Evolutionary conservation across 1,140 invertebrate species (phyloP).

Genomic region (Saccostrea glomerata): DNA sequence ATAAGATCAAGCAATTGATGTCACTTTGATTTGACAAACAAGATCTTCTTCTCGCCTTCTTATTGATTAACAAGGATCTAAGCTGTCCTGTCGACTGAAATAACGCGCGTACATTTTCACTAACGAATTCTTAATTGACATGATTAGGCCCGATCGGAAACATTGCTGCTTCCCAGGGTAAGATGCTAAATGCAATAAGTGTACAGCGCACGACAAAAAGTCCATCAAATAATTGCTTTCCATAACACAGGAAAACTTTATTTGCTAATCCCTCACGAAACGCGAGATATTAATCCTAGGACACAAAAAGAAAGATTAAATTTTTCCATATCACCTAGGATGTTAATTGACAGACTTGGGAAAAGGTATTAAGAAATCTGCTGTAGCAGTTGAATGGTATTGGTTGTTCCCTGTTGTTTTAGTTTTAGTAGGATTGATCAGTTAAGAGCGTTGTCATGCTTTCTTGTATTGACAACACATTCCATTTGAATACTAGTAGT

Average conservation of each 20-base stretch:
- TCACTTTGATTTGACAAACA: slow-evolving; percentile 36
- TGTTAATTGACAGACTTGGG: neutral
- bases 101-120: slow-evolving; percentile 35
- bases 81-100: slow-evolving; percentile 13
- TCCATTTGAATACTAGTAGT: no score
- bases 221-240: slow-evolving; percentile 32
- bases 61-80: slow-evolving; percentile 38
- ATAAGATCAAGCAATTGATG: slow-evolving; percentile 38
- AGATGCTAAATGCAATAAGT: slow-evolving; percentile 10
- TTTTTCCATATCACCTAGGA: neutral
- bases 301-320: slow-evolving; percentile 14
- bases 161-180: neutral
- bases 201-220: slow-evolving; percentile 8
- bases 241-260: slow-evolving; percentile 34
- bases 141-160: slow-evolving; percentile 26
- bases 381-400: no score
- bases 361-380: neutral
- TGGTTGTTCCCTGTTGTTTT: no score
- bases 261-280: slow-evolving; percentile 28
- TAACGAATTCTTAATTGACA: slow-evolving; percentile 38
- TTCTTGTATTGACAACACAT: no score
- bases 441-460: no score
- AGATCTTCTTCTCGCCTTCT: slow-evolving; percentile 37
- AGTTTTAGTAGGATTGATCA: no score
- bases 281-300: slow-evolving; percentile 14